phyloP scores from a whole-genome alignment of 2,797 vertebrate genomes.

The Pseudochirops cupreus region DNA sequence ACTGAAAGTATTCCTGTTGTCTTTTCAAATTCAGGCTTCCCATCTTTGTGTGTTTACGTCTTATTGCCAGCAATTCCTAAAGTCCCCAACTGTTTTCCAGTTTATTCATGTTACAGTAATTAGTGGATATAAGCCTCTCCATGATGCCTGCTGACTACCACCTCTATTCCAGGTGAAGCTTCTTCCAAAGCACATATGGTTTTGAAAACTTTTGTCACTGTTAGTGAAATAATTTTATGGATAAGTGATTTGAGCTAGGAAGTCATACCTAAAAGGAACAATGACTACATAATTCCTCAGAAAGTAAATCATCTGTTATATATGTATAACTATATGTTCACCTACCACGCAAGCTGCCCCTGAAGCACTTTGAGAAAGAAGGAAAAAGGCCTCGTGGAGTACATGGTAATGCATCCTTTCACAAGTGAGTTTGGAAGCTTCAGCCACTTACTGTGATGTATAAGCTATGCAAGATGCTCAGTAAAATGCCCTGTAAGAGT shows the following conservation, averaged over 20 bases:
- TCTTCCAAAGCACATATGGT: background rate
- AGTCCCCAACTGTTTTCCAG: background rate
- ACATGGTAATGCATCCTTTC: background rate
- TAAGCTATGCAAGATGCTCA: background rate
- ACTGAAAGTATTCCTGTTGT: background rate
- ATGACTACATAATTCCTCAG: background rate
- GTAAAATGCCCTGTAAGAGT: background rate
- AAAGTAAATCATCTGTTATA: background rate
- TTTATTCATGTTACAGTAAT: background rate
- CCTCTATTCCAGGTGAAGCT: background rate
- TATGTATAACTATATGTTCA: background rate
- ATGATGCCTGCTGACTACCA: background rate
- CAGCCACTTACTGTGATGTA: background rate
- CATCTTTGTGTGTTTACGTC: background rate
- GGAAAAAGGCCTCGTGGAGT: background rate
- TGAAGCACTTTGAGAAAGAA: background rate
- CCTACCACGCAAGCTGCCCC: background rate
- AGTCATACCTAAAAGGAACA: background rate
- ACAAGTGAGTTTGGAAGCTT: background rate
- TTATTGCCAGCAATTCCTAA: background rate
- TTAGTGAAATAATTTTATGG: background rate
- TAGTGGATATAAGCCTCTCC: background rate
- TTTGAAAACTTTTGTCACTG: background rate
- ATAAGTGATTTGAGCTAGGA: background rate
- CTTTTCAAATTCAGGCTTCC: background rate